Evolutionary conservation across 2,888 invertebrate genomes (phyloP).

Genomic region (Meganola albula): DNA sequence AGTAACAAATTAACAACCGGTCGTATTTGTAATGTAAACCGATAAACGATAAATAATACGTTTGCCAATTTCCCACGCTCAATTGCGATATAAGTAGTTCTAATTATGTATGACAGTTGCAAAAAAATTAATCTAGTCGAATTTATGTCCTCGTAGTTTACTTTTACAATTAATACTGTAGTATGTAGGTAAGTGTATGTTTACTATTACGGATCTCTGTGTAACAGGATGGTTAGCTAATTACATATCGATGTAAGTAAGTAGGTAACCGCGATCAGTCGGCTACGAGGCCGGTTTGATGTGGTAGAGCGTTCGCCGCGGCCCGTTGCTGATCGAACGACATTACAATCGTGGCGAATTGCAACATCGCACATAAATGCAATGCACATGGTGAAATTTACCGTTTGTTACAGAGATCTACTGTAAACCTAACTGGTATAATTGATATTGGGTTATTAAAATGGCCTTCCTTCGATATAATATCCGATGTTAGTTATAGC

Average conservation of each 20-base stretch:
- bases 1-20: no score
- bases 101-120: slow-evolving; percentile 17
- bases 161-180: not conserved
- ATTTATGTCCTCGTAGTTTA: no score
- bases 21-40: slow-evolving; percentile 6
- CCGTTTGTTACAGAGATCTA: slow-evolving; percentile 13
- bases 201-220: slow-evolving; percentile 18
- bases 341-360: slow-evolving; percentile 17
- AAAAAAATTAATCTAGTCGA: no score
- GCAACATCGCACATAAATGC: slow-evolving; percentile 18
- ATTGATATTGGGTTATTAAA: slow-evolving; percentile 5
- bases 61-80: slow-evolving; percentile 22
- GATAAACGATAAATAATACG: slow-evolving; percentile 8
- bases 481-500: no score
- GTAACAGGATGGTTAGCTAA: slow-evolving; percentile 44
- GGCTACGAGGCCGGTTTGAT: slow-evolving; percentile 12
- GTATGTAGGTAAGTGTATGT: not conserved
- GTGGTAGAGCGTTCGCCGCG: slow-evolving; percentile 4
- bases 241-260: slow-evolving; percentile 31
- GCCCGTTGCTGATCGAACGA: slow-evolving; percentile 5
- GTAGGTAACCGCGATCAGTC: slow-evolving; percentile 21
- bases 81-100: no score
- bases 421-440: slow-evolving; percentile 8
- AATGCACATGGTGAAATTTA: slow-evolving; percentile 17
- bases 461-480: no score